These are phyloP conservation scores for Pelusios castaneus DNA, from an alignment of 2,113 vertebrate species.

Conservation along the genomic window DNA sequence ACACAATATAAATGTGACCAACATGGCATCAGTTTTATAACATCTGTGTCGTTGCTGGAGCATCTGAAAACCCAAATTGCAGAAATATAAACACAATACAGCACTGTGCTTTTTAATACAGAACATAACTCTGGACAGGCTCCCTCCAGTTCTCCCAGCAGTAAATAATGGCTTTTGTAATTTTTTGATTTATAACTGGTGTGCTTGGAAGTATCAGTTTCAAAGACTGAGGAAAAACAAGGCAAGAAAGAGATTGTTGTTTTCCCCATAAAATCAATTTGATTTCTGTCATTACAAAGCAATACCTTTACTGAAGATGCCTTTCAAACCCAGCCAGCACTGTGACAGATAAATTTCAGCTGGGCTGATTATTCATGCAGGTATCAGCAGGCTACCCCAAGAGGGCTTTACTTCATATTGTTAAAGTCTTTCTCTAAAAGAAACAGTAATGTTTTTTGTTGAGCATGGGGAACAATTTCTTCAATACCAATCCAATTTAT, in stretches of 20 bases:
- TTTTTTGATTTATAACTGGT: slow-evolving; percentile 37
- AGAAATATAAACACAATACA: neutral
- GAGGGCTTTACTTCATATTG: slow-evolving; percentile 71
- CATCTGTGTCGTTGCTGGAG: neutral
- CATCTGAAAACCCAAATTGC: neutral
- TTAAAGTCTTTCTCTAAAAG: slow-evolving; percentile 73
- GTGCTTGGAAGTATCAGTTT: slow-evolving; percentile 51
- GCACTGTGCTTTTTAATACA: neutral
- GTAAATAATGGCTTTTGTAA: slow-evolving; percentile 47
- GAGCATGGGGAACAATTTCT: slow-evolving; percentile 73
- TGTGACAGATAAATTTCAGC: slow-evolving; percentile 66
- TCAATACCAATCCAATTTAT: slow-evolving; percentile 77
- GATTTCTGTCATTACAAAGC: slow-evolving; percentile 71
- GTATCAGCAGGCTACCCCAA: slow-evolving; percentile 73
- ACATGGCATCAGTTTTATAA: neutral
- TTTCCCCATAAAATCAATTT: slow-evolving; percentile 51
- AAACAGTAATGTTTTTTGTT: slow-evolving; percentile 77
- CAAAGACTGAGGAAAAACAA: slow-evolving; percentile 54
- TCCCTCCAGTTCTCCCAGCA: slow-evolving; percentile 41
- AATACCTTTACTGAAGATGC: slow-evolving; percentile 63
- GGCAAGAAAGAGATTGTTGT: slow-evolving; percentile 55
- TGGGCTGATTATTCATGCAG: slow-evolving; percentile 73
- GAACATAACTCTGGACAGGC: slow-evolving; percentile 19
- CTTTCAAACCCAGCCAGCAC: slow-evolving; percentile 61
- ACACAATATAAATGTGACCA: neutral